Evolutionary conservation across 2,888 invertebrate genomes (phyloP).

Genomic region (Agonopterix heracliana): DNA sequence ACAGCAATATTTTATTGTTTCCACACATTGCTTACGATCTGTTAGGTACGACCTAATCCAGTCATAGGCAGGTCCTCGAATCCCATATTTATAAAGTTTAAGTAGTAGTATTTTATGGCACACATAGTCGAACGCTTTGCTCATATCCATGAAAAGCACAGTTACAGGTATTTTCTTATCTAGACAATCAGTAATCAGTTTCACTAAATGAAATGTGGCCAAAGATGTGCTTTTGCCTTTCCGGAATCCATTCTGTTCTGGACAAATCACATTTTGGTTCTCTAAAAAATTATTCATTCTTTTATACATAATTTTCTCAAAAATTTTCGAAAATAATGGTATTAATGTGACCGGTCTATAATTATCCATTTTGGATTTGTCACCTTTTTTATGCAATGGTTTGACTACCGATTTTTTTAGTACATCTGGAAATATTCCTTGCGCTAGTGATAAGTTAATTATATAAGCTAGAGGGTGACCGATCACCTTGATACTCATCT

Average conservation of each 20-base stretch:
- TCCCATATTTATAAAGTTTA: not conserved
- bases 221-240: not conserved
- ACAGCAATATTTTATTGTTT: not conserved
- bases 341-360: no score
- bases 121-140: slow-evolving; percentile 9
- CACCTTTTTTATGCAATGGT: not conserved
- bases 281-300: not conserved
- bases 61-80: not conserved
- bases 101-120: not conserved
- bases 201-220: not conserved
- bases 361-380: slow-evolving; percentile 1
- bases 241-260: slow-evolving; percentile 6
- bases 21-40: not conserved
- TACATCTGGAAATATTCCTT: slow-evolving; percentile 4
- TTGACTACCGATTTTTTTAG: slow-evolving; percentile 1
- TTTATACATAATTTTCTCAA: slow-evolving; percentile 5
- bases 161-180: slow-evolving; percentile 1
- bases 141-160: slow-evolving; percentile 6
- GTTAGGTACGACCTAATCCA: not conserved
- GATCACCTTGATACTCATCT: not conserved
- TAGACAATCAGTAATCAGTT: not conserved
- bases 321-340: slow-evolving; percentile 6
- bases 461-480: not conserved
- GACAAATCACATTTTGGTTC: not conserved
- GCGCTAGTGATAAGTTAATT: not conserved